These are phyloP conservation scores for Neodiprion lecontei DNA, from an alignment of 1,140 invertebrate genomes.

Conservation along the genomic window DNA sequence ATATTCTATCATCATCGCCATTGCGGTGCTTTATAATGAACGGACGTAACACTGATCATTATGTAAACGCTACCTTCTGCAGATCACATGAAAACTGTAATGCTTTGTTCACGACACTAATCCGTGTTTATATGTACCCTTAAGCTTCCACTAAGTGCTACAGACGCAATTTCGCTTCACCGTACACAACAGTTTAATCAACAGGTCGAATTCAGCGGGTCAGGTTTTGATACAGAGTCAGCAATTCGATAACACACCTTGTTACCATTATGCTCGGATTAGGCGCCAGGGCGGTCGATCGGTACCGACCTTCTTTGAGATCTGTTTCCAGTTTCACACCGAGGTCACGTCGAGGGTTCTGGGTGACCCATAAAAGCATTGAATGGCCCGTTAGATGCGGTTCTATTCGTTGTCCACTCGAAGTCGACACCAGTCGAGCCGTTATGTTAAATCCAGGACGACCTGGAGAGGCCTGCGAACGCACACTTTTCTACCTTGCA, in stretches of 20 bases:
- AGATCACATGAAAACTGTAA: neutral
- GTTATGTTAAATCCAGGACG: conserved; percentile 44
- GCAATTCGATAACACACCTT: too few species aligned
- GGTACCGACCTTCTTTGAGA: neutral
- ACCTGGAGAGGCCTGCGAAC: conserved; percentile 19
- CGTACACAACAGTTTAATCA: too few species aligned
- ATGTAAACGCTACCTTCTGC: neutral
- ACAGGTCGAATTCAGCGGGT: too few species aligned
- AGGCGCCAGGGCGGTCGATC: neutral
- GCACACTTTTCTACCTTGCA: conserved; percentile 20
- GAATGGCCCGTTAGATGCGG: conserved; percentile 28
- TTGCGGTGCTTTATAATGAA: neutral
- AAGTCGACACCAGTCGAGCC: conserved; percentile 24
- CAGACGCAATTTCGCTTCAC: too few species aligned
- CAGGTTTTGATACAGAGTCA: too few species aligned
- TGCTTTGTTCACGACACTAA: neutral
- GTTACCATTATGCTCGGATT: neutral
- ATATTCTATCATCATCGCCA: neutral
- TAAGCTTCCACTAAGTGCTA: too few species aligned
- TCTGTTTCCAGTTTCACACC: neutral
- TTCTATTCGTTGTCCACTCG: neutral
- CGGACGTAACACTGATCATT: neutral
- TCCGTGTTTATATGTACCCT: neutral
- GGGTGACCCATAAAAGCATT: conserved; percentile 10
- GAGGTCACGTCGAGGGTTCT: neutral